Evolutionary conservation across 2,888 invertebrate species (phyloP).

Genomic region (Phyllotreta cruciferae): DNA sequence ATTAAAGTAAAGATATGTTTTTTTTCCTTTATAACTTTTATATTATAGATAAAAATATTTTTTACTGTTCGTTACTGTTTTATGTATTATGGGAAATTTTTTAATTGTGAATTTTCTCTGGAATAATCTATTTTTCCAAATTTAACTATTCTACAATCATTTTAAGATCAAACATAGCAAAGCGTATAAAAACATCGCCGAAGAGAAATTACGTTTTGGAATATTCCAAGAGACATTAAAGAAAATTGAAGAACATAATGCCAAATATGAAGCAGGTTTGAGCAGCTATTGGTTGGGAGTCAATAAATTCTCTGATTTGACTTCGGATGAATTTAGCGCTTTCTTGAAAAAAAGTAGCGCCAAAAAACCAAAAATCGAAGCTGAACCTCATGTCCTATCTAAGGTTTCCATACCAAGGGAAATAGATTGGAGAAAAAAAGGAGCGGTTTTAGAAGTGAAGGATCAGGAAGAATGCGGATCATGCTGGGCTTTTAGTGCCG

Average conservation of each 20-base stretch:
- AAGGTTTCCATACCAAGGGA: not conserved
- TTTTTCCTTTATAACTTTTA: too few species aligned
- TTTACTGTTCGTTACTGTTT: too few species aligned
- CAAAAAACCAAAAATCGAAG: not conserved
- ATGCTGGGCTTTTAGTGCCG: constrained; percentile 72
- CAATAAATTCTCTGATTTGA: constrained; percentile 17
- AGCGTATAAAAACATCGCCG: constrained; percentile 8
- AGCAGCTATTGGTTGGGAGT: constrained; percentile 8
- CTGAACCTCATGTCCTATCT: not conserved
- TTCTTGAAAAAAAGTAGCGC: not conserved
- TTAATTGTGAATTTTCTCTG: too few species aligned
- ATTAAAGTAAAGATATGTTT: too few species aligned
- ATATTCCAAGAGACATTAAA: constrained; percentile 23
- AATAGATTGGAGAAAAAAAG: constrained; percentile 64
- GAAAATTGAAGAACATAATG: constrained; percentile 18
- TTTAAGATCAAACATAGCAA: constrained; percentile 6
- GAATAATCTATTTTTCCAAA: too few species aligned
- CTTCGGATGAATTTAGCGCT: constrained; percentile 45
- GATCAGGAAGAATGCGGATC: constrained; percentile 68
- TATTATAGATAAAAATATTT: too few species aligned
- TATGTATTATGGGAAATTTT: too few species aligned
- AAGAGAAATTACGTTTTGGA: constrained; percentile 19
- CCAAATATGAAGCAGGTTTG: constrained; percentile 13
- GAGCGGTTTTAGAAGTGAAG: constrained; percentile 64
- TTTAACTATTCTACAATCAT: too few species aligned